Percentiles rank a stretch among this genome's conserved stretches.
phyloP scores from a whole-genome alignment of 2,113 vertebrate species.

The Scomber japonicus region DNA sequence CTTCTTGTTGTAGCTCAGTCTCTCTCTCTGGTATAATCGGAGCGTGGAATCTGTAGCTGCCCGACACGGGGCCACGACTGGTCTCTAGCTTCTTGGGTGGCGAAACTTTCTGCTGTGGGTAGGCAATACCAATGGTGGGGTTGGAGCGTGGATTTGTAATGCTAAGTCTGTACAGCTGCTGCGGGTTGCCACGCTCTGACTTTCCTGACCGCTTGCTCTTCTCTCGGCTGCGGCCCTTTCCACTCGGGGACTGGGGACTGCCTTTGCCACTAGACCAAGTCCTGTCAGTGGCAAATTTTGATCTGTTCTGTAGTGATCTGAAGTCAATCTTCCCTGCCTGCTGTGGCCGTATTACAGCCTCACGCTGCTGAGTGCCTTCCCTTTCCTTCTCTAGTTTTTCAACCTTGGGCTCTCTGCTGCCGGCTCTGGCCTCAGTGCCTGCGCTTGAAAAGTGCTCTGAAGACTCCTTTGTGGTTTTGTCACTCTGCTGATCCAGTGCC shows the following conservation, averaged over 20 bases:
- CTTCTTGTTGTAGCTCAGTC: constrained; percentile 87
- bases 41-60: constrained; percentile 89
- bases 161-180: constrained; percentile 91
- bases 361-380: constrained; percentile 88
- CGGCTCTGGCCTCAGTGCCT: constrained; percentile 74
- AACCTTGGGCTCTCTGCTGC: constrained; percentile 75
- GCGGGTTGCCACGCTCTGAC: constrained; percentile 86
- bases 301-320: constrained; percentile 87
- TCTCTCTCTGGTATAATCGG: constrained; percentile 86
- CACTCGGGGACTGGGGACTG: constrained; percentile 85
- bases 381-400: constrained; percentile 84
- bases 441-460: constrained; percentile 77
- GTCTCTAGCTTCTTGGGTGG: constrained; percentile 88
- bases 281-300: constrained; percentile 85
- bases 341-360: constrained; percentile 91
- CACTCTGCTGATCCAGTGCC: constrained; percentile 83
- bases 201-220: constrained; percentile 85
- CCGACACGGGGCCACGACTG: constrained; percentile 73
- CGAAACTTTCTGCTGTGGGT: constrained; percentile 89
- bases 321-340: constrained; percentile 91
- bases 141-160: constrained; percentile 86
- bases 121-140: constrained; percentile 90
- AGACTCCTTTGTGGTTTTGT: constrained; percentile 78
- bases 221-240: constrained; percentile 86
- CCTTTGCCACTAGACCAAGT: constrained; percentile 87